These are phyloP conservation scores for Cottoperca gobio DNA, from an alignment of 2,797 vertebrate genomes.

Conservation along the genomic window DNA sequence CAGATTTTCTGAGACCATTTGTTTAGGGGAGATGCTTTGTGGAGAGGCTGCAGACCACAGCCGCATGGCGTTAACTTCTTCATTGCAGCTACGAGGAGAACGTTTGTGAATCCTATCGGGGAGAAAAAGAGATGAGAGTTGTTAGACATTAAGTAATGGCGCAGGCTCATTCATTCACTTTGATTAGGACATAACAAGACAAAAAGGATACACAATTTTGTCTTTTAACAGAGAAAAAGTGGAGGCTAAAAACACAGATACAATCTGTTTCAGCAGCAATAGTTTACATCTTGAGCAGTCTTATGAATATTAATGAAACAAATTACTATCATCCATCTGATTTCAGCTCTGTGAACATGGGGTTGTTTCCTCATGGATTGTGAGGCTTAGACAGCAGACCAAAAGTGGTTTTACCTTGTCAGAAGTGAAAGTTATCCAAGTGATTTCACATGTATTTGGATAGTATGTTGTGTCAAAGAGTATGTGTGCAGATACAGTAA, in stretches of 20 bases:
- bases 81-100: neutral
- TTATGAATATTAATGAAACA: too few relatives aligned
- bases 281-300: neutral
- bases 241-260: neutral
- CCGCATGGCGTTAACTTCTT: slow-evolving; percentile 10
- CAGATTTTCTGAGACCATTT: slow-evolving; percentile 57
- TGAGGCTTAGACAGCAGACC: neutral
- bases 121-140: neutral
- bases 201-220: neutral
- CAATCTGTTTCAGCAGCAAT: neutral
- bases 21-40: slow-evolving; percentile 23
- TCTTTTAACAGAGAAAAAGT: neutral
- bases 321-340: neutral
- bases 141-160: neutral
- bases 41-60: slow-evolving; percentile 29
- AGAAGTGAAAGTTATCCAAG: neutral
- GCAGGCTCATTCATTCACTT: neutral
- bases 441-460: neutral
- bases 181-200: slow-evolving; percentile 6
- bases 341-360: neutral
- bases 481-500: neutral
- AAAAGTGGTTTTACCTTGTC: neutral
- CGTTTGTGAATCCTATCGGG: neutral
- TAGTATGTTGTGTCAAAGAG: neutral
- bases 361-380: neutral